These are phyloP conservation scores for Corythornis vintsioides DNA, from an alignment of 2,113 vertebrate species.

Conservation along the genomic window DNA sequence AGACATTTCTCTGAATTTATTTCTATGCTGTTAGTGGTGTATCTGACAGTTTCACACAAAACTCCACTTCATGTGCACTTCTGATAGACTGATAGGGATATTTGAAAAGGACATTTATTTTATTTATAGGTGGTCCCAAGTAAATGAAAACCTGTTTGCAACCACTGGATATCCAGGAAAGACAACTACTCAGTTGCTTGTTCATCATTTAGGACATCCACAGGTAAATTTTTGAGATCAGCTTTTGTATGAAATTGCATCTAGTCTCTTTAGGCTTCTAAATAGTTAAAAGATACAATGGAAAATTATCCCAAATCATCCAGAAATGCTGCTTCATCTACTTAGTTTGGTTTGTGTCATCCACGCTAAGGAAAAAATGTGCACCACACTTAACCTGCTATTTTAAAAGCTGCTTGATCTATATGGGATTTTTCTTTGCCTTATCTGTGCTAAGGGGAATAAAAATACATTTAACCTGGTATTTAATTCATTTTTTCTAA, in stretches of 20 bases:
- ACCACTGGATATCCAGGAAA: constrained; percentile 96
- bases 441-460: not conserved
- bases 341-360: not conserved
- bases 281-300: not conserved
- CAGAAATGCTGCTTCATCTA: not conserved
- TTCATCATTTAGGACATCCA: constrained; percentile 94
- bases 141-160: constrained; percentile 92
- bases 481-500: not conserved
- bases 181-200: constrained; percentile 85
- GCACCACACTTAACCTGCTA: not conserved
- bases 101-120: not conserved
- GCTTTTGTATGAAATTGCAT: not conserved
- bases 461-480: not conserved
- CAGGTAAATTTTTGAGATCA: constrained; percentile 80
- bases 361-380: not conserved
- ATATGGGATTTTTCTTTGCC: not conserved
- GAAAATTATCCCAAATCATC: not conserved
- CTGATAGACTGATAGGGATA: not conserved
- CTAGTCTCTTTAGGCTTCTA: not conserved
- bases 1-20: not conserved
- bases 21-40: not conserved
- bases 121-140: constrained; percentile 87
- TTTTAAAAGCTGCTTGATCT: not conserved
- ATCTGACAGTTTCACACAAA: not conserved
- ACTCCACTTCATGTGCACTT: not conserved